Conservation (phyloP, 2,797 vertebrate genomes). For the Hephaestus fuliginosus region DNA sequence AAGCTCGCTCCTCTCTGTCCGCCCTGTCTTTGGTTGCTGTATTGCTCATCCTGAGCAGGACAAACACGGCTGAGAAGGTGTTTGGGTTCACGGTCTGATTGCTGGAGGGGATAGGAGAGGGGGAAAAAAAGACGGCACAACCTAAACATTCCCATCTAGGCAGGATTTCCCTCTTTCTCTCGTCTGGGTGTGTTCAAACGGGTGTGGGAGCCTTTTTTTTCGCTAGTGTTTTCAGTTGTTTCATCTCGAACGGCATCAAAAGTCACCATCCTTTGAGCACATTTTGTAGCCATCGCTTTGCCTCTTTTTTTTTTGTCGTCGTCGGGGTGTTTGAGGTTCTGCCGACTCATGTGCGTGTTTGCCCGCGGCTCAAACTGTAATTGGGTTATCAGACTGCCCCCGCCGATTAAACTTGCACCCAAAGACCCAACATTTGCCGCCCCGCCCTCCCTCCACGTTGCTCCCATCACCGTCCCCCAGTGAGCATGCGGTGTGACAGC, state of each 20-base stretch:
- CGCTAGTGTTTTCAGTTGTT: conserved; percentile 29
- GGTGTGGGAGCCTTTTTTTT: conserved; percentile 28
- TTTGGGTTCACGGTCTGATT: conserved; percentile 48
- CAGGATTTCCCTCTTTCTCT: conserved; percentile 12
- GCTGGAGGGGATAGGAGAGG: neutral
- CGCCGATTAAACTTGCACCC: conserved; percentile 72
- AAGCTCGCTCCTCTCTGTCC: neutral
- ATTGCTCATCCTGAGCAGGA: conserved; percentile 15
- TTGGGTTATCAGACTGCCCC: conserved; percentile 79
- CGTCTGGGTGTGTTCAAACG: neutral
- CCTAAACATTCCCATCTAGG: conserved; percentile 53
- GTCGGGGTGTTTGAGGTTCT: conserved; percentile 40
- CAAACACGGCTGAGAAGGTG: conserved; percentile 48
- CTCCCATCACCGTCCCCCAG: conserved; percentile 78
- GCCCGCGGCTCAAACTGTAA: conserved; percentile 42
- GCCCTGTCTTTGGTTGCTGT: neutral
- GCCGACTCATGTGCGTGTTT: conserved; percentile 47
- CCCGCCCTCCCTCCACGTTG: conserved; percentile 63
- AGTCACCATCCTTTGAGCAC: neutral
- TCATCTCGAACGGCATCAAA: conserved; percentile 27
- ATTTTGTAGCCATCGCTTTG: conserved; percentile 2
- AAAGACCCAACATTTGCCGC: conserved; percentile 44
- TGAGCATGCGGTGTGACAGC: conserved; percentile 94
- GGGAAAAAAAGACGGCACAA: conserved; percentile 1
- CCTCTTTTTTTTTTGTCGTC: neutral